phyloP scores from a whole-genome alignment of 2,888 invertebrate species.

The Neoascia interrupta region DNA sequence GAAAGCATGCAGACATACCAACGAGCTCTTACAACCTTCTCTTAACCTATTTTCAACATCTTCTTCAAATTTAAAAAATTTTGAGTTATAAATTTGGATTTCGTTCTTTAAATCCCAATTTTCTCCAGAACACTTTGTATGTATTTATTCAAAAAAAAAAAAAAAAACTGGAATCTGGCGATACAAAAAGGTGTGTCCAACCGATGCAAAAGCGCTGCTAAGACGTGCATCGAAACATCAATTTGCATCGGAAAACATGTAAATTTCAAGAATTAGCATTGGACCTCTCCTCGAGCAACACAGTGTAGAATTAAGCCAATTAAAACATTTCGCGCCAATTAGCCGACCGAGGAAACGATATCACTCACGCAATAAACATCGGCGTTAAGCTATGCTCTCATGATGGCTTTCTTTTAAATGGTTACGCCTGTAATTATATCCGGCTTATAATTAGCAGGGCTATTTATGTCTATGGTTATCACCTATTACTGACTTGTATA shows the following conservation, averaged over 20 bases:
- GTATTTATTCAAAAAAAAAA: neutral
- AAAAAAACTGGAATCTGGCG: neutral
- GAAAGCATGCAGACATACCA: too few species aligned
- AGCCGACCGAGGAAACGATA: neutral
- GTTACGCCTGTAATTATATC: constrained; percentile 11
- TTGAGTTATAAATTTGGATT: too few species aligned
- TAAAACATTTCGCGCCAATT: constrained; percentile 20
- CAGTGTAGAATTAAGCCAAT: neutral
- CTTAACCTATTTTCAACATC: too few species aligned
- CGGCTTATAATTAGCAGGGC: too few species aligned
- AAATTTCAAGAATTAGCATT: too few species aligned
- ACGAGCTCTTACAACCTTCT: too few species aligned
- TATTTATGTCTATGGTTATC: constrained; percentile 2
- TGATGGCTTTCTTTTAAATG: neutral
- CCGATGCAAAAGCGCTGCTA: too few species aligned
- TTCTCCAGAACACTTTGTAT: neutral
- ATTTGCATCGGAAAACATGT: too few species aligned
- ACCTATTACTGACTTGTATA: neutral
- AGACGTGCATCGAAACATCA: too few species aligned
- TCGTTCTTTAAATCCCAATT: too few species aligned
- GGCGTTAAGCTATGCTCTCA: neutral
- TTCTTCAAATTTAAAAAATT: too few species aligned
- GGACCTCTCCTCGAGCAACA: neutral
- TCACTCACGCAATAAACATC: neutral
- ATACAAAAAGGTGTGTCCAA: too few species aligned